Percentiles rank a stretch among this genome's conserved stretches.
phyloP scores from a whole-genome alignment of 2,113 vertebrate genomes.

The Atherinomorus stipes region DNA sequence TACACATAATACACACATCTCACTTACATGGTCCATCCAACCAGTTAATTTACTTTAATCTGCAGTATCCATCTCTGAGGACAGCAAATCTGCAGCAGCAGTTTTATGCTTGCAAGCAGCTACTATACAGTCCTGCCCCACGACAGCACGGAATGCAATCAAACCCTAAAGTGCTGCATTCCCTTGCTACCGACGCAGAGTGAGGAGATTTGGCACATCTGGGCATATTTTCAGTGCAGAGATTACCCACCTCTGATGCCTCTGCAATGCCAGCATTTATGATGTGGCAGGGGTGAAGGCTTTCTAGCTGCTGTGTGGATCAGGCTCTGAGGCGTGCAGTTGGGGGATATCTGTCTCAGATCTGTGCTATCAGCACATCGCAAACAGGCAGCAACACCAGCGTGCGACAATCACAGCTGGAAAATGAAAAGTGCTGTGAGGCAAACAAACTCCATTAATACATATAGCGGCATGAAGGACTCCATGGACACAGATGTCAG shows the following conservation, averaged over 20 bases:
- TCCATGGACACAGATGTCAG: slow-evolving; percentile 73
- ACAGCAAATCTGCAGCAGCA: slow-evolving; percentile 39
- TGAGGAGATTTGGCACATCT: slow-evolving; percentile 26
- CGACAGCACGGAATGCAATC: slow-evolving; percentile 47
- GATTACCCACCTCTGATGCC: slow-evolving; percentile 53
- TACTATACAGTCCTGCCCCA: slow-evolving; percentile 45
- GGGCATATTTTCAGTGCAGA: slow-evolving; percentile 32
- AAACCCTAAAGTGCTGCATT: slow-evolving; percentile 38
- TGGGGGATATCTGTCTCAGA: slow-evolving; percentile 57
- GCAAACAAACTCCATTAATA: slow-evolving; percentile 82
- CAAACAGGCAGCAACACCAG: slow-evolving; percentile 49
- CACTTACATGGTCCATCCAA: slow-evolving; percentile 9
- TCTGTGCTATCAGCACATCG: slow-evolving; percentile 75
- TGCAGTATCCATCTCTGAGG: slow-evolving; percentile 48
- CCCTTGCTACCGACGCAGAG: slow-evolving; percentile 1
- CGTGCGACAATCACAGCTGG: slow-evolving; percentile 73
- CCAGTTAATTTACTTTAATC: slow-evolving; percentile 62
- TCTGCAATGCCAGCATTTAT: slow-evolving; percentile 68
- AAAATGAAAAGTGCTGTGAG: slow-evolving; percentile 78
- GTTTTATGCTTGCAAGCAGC: slow-evolving; percentile 54
- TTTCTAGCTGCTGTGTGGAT: slow-evolving; percentile 24
- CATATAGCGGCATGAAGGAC: slow-evolving; percentile 50
- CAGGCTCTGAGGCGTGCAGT: slow-evolving; percentile 16
- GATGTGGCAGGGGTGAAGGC: slow-evolving; percentile 58
- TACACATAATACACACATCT: slow-evolving; percentile 32